A percentile compares a stretch with the other conserved stretches of the same genome.
Conservation (phyloP, 2,797 vertebrate species). For the Catamblyrhynchus diadema region DNA sequence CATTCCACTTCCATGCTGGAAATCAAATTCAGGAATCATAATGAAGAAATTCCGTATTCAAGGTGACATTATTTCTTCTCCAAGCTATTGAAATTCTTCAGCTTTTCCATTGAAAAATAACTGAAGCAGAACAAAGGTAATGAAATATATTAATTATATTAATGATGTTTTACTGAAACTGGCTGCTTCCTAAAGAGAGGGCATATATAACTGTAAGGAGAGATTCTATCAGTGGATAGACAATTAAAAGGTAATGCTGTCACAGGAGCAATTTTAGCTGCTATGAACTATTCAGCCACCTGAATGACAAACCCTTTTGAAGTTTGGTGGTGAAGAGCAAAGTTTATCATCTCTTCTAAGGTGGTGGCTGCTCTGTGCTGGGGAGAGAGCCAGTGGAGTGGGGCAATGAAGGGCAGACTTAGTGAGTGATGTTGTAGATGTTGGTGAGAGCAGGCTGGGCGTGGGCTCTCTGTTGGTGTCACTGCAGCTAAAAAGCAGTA, state of each 20-base stretch:
- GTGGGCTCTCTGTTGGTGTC: background rate
- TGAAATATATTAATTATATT: slow-evolving; percentile 82
- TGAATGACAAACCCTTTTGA: slow-evolving; percentile 2
- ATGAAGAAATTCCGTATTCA: slow-evolving; percentile 55
- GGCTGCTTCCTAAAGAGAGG: slow-evolving; percentile 59
- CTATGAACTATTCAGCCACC: slow-evolving; percentile 36
- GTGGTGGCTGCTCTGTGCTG: background rate
- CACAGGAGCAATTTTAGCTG: slow-evolving; percentile 47
- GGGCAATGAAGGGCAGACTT: background rate
- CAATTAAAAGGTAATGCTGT: slow-evolving; percentile 52
- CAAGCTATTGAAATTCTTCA: slow-evolving; percentile 57
- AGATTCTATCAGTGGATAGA: slow-evolving; percentile 39
- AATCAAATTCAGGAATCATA: slow-evolving; percentile 65
- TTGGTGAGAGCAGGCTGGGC: background rate
- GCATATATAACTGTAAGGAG: slow-evolving; percentile 37
- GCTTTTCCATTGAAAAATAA: slow-evolving; percentile 68
- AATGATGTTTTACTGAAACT: slow-evolving; percentile 76
- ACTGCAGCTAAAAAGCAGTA: background rate
- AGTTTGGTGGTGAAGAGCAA: background rate
- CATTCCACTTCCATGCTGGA: slow-evolving; percentile 36
- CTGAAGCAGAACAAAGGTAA: slow-evolving; percentile 78
- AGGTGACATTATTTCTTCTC: slow-evolving; percentile 57
- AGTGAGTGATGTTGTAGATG: background rate
- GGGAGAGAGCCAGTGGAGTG: background rate
- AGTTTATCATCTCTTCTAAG: background rate